Evolutionary conservation across 2,797 vertebrate genomes (phyloP).

Genomic region (Acrocephalus scirpaceus): DNA sequence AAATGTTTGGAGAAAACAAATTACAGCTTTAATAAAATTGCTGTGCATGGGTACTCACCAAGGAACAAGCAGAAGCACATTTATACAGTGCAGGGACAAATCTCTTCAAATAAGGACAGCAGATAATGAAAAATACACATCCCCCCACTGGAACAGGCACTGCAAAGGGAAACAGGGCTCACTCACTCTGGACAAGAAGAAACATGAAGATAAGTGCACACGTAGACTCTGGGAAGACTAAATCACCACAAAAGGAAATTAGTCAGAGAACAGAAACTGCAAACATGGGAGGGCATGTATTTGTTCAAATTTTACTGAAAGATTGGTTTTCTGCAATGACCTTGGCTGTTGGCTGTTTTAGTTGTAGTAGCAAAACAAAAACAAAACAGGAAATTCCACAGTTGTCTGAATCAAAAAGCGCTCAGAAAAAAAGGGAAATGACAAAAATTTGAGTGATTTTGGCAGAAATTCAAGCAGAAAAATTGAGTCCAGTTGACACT

Average conservation of each 20-base stretch:
- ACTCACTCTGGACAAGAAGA: background rate
- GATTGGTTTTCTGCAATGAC: background rate
- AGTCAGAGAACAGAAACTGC: background rate
- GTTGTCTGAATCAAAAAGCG: background rate
- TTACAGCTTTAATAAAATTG: background rate
- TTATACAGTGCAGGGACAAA: background rate
- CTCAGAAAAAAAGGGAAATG: background rate
- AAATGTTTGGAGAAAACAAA: background rate
- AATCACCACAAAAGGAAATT: background rate
- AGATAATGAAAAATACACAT: background rate
- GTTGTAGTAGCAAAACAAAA: background rate
- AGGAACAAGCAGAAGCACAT: background rate
- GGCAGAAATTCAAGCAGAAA: background rate
- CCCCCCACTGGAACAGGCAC: background rate
- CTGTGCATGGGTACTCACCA: background rate
- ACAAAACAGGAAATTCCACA: background rate
- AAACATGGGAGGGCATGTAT: background rate
- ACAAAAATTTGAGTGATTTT: background rate
- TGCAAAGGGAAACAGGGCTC: background rate
- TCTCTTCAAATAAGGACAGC: background rate
- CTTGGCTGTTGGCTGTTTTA: background rate
- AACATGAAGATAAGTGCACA: background rate
- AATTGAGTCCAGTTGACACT: accelerated
- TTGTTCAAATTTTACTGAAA: background rate
- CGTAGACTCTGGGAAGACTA: background rate